phyloP scores from a whole-genome alignment of 2,797 vertebrate species.

The Denticeps clupeoides region DNA sequence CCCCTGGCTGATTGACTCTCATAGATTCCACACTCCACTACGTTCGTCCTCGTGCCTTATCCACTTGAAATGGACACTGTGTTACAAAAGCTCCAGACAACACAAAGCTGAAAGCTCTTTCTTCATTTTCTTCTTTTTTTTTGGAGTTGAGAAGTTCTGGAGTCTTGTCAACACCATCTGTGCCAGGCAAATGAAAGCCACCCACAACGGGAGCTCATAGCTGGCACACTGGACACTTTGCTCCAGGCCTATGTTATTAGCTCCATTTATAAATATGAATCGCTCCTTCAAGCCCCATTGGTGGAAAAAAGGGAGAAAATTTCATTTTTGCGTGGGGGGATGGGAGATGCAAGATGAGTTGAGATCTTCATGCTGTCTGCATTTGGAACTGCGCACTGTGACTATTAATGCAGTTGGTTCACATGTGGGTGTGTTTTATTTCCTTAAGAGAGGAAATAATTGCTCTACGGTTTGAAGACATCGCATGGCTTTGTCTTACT shows the following conservation, averaged over 20 bases:
- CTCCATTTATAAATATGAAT: slow-evolving; percentile 36
- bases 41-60: too few relatives aligned
- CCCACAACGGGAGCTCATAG: slow-evolving; percentile 34
- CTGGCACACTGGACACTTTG: slow-evolving; percentile 29
- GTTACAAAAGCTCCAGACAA: too few relatives aligned
- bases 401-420: too few relatives aligned
- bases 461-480: slow-evolving; percentile 40
- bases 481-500: slow-evolving; percentile 35
- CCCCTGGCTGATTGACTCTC: too few relatives aligned
- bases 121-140: too few relatives aligned
- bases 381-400: too few relatives aligned
- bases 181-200: slow-evolving; percentile 49
- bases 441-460: slow-evolving; percentile 47
- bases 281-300: slow-evolving; percentile 12
- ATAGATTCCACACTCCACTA: too few relatives aligned
- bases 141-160: slow-evolving; percentile 43
- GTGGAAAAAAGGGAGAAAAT: slow-evolving; percentile 3
- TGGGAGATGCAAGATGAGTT: too few relatives aligned
- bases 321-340: too few relatives aligned
- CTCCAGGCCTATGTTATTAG: slow-evolving; percentile 36
- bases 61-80: too few relatives aligned
- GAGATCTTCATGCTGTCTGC: too few relatives aligned
- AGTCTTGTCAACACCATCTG: slow-evolving; percentile 60
- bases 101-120: too few relatives aligned
- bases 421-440: slow-evolving; percentile 33